Percentiles rank a stretch among this genome's conserved stretches.
These are phyloP conservation scores for Drosophila sproati DNA, from an alignment of 1,140 invertebrate species.

Conservation along the genomic window DNA sequence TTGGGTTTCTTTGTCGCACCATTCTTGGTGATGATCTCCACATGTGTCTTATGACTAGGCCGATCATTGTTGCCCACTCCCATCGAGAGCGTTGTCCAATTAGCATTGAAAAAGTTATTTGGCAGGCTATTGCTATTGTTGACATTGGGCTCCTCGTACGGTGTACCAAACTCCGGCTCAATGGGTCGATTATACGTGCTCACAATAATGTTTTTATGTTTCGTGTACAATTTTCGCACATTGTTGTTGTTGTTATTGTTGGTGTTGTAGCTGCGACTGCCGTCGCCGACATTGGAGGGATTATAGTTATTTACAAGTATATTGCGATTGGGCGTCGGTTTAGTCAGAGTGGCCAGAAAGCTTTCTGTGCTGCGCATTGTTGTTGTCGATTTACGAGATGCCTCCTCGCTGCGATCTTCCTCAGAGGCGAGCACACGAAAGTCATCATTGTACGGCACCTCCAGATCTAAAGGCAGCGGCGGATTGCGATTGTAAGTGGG, in stretches of 20 bases:
- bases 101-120: conserved; percentile 84
- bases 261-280: conserved; percentile 69
- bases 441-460: conserved; percentile 87
- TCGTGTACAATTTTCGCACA: conserved; percentile 77
- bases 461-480: conserved; percentile 87
- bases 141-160: conserved; percentile 69
- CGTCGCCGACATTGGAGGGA: conserved; percentile 77
- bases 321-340: conserved; percentile 79
- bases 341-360: conserved; percentile 70
- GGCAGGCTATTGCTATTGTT: conserved; percentile 72
- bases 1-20: conserved; percentile 86
- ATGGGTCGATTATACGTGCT: conserved; percentile 80
- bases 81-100: conserved; percentile 83
- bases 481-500: conserved; percentile 87
- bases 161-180: conserved; percentile 71
- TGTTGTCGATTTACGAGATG: conserved; percentile 48
- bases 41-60: conserved; percentile 87
- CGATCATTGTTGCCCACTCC: conserved; percentile 73
- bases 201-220: conserved; percentile 84
- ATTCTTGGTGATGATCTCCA: conserved; percentile 87
- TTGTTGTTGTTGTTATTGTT: conserved; percentile 60
- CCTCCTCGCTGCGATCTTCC: conserved; percentile 63
- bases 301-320: conserved; percentile 84
- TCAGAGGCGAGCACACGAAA: conserved; percentile 84
- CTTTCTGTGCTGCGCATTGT: conserved; percentile 69